Base-by-base conservation (phyloP, 2,797 vertebrate species). In the Halcyon chelicuti region DNA sequence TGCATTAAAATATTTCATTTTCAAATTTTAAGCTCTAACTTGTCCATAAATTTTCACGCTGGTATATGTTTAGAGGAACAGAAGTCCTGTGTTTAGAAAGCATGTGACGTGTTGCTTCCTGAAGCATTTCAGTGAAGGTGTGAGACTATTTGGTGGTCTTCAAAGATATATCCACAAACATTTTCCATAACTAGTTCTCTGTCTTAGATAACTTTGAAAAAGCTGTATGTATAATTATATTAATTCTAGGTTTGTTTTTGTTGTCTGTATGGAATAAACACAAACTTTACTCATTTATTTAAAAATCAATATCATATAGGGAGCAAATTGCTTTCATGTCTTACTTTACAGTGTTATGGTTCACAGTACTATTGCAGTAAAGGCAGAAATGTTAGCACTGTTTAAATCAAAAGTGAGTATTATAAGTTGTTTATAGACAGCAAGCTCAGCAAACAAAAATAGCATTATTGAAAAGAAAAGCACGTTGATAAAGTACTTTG, bases 241-340 rank as follows among this genome's bases (percentile, higher is more conserved):
- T 90, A 96, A 96, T 92, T 83, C 39, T 84, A 49, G 29, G 62
- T 95, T 93, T 86, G 14, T 8, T 88, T 60, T 74, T 71, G 6
- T 58, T 91, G 49, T 90, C 88, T 91, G 31, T 25, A 39, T 70
- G 49, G 61, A 76, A 90, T 82, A 95, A 81, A 31, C 68, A 95
- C 11, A 87, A 96, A 84, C 22, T 76, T 96, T 90, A 68, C 75
- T 96, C 91, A 97, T 94, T 95, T 96, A 88, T 96, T 97, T 97
- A 82, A 96, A 98, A 97, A 96, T 97, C 95, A 91, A 90, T 97
- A 95, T 91, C 31, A 88, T 96, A 90, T 29, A 93, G 90, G 84
- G 55, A 88, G 23, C 57, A 97, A 96, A 95, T 95, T 96, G 86
- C 83, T 97, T 97, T 95, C 87, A 89, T 80, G 60, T 95, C 73